A percentile compares a stretch with the other conserved stretches of the same genome.
These are phyloP conservation scores for Saturnia pavonia DNA, from an alignment of 2,888 invertebrate species.

Conservation along the genomic window DNA sequence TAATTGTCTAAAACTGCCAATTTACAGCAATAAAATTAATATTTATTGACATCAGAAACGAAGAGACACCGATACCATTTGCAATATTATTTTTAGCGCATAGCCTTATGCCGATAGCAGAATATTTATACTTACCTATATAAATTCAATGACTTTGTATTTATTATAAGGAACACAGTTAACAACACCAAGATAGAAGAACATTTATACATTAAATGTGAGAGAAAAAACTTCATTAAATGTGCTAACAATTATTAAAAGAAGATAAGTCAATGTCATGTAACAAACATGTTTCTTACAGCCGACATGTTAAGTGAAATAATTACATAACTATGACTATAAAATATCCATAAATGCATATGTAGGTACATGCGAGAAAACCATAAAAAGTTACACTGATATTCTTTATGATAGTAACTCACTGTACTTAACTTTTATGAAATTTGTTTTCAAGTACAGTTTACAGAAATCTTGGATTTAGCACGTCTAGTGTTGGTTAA, in stretches of 20 bases:
- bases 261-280: neutral
- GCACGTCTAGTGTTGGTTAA: too few relatives aligned
- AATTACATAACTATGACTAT: neutral
- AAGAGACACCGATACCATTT: conserved; percentile 3
- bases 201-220: neutral
- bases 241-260: neutral
- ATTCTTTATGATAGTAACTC: neutral
- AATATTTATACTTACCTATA: neutral
- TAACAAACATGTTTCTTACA: neutral
- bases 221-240: neutral
- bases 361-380: neutral
- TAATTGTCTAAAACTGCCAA: conserved; percentile 3
- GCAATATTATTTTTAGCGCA: neutral
- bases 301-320: neutral
- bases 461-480: neutral
- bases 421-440: neutral
- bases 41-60: neutral
- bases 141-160: neutral
- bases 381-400: too few relatives aligned
- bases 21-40: neutral
- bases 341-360: neutral
- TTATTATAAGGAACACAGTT: neutral
- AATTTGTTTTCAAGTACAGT: neutral
- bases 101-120: neutral
- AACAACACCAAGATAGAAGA: neutral